A percentile compares a stretch with the other conserved stretches of the same genome.
phyloP scores from a whole-genome alignment of 1,140 invertebrate species.

The Oreohelix idahoensis region DNA sequence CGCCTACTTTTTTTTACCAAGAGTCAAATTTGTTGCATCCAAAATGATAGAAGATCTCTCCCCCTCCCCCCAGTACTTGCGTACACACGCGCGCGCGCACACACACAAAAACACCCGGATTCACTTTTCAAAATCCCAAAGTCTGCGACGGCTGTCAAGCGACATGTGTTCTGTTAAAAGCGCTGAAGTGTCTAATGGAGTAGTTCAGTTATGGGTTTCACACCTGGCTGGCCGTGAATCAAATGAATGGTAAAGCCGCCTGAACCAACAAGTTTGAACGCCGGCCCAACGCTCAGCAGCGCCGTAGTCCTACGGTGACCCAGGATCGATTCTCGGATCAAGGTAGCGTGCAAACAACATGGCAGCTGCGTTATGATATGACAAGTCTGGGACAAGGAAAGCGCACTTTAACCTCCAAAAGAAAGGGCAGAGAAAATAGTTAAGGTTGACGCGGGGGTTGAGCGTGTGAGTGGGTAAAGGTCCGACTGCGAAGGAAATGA shows the following conservation, averaged over 20 bases:
- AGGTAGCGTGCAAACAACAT: conserved; percentile 6
- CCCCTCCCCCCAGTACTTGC: too few species aligned
- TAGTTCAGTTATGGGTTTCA: conserved; percentile 14
- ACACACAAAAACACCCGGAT: background rate
- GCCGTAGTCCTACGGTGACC: background rate
- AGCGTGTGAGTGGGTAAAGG: too few species aligned
- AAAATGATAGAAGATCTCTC: too few species aligned
- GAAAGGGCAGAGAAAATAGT: too few species aligned
- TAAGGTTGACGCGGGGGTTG: too few species aligned
- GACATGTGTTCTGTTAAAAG: conserved; percentile 8
- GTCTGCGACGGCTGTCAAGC: background rate
- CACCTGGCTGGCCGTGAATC: conserved; percentile 11
- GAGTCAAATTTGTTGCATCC: too few species aligned
- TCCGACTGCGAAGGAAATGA: too few species aligned
- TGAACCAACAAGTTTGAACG: background rate
- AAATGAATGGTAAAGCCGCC: background rate
- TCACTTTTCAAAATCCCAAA: background rate
- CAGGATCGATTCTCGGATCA: conserved; percentile 21
- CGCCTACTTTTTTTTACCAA: too few species aligned
- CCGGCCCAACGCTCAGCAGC: background rate
- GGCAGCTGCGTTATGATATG: conserved; percentile 4
- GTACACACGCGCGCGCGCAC: too few species aligned
- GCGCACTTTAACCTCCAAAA: too few species aligned
- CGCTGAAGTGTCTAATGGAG: conserved; percentile 8
- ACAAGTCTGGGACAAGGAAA: background rate